Percentiles rank a stretch among this genome's conserved stretches.
phyloP scores from a whole-genome alignment of 1,140 invertebrate species.

The Propsilocerus akamusi region DNA sequence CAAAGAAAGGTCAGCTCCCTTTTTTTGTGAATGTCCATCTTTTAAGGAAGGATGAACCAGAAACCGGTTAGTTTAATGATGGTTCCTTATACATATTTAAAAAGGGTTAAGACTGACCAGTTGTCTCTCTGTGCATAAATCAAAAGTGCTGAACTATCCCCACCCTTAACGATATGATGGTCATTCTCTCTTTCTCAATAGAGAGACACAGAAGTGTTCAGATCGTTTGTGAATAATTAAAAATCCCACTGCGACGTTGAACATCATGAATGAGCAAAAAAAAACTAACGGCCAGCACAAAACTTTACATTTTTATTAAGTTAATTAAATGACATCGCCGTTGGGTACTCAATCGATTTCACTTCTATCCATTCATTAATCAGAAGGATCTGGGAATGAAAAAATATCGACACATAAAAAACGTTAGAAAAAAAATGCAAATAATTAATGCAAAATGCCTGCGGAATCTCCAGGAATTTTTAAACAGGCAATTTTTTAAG shows the following conservation, averaged over 20 bases:
- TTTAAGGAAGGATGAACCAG: too few species aligned
- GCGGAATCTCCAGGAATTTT: neutral
- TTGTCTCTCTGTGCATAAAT: neutral
- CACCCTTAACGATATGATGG: too few species aligned
- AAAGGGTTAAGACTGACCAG: neutral
- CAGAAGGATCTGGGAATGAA: too few species aligned
- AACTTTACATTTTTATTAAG: neutral
- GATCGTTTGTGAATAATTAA: neutral
- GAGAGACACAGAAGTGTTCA: too few species aligned
- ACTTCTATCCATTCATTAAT: too few species aligned
- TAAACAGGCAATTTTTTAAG: too few species aligned
- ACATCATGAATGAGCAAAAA: neutral
- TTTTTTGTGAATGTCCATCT: too few species aligned
- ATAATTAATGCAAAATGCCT: constrained; percentile 2
- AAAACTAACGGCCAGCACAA: neutral
- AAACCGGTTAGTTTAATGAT: too few species aligned
- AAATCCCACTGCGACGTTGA: neutral
- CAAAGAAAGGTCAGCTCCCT: neutral
- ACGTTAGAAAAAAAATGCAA: neutral
- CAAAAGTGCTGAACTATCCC: too few species aligned
- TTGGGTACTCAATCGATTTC: too few species aligned
- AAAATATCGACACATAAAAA: neutral
- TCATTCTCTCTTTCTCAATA: too few species aligned
- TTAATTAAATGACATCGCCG: neutral
- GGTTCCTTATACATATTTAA: neutral